These are phyloP conservation scores for Limnephilus marmoratus DNA, from an alignment of 2,888 invertebrate species.

Conservation along the genomic window DNA sequence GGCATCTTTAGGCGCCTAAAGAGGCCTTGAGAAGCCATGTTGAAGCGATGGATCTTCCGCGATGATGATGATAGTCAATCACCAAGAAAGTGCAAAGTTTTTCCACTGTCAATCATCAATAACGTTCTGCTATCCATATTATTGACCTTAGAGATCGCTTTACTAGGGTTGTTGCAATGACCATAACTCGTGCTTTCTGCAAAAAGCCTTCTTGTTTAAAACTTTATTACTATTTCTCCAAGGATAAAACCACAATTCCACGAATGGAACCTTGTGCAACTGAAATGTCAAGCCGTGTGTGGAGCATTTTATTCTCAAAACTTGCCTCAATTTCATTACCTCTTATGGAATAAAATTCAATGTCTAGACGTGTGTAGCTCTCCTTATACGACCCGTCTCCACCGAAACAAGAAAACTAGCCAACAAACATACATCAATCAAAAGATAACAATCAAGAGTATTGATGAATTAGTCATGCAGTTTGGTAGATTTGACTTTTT, in stretches of 20 bases:
- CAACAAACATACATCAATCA: not conserved
- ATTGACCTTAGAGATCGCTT: not conserved
- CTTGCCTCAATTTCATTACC: constrained; percentile 32
- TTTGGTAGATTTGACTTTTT: not conserved
- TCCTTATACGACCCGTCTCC: not conserved
- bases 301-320: constrained; percentile 7
- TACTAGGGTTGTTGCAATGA: not conserved
- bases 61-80: no score
- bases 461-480: not conserved
- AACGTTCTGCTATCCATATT: not conserved
- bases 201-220: not conserved
- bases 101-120: not conserved
- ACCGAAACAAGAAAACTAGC: not conserved
- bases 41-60: no score
- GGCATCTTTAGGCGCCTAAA: no score
- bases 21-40: no score
- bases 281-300: constrained; percentile 24
- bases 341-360: constrained; percentile 35
- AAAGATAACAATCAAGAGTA: not conserved
- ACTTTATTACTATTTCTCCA: not conserved
- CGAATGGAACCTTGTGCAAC: not conserved
- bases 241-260: not conserved
- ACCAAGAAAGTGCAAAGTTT: no score
- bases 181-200: not conserved
- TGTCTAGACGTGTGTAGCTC: constrained; percentile 5